These are phyloP conservation scores for Tortrix viridana DNA, from an alignment of 2,888 invertebrate species.

Conservation along the genomic window DNA sequence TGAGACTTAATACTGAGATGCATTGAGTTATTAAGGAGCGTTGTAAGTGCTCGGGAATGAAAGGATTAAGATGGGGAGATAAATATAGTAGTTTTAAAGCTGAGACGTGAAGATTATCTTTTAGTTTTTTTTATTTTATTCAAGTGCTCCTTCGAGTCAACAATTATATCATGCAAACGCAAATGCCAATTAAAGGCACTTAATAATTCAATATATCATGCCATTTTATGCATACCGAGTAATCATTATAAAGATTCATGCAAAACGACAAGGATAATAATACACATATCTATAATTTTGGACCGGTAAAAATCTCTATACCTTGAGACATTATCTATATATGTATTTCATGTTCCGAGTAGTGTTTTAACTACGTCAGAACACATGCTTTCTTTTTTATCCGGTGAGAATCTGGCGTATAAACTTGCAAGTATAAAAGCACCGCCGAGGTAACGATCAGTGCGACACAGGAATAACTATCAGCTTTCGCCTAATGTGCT, in stretches of 20 bases:
- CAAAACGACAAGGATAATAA: conserved; percentile 1
- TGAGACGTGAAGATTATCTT: background rate
- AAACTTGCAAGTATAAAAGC: conserved; percentile 42
- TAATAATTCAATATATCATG: conserved; percentile 19
- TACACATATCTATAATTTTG: background rate
- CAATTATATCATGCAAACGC: conserved; percentile 6
- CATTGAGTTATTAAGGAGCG: conserved; percentile 4
- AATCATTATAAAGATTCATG: conserved; percentile 15
- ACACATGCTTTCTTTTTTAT: conserved; percentile 40
- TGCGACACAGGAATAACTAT: conserved; percentile 40
- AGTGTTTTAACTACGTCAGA: background rate
- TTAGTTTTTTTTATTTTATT: no score
- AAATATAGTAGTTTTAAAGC: background rate
- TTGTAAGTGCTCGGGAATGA: background rate
- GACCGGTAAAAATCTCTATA: background rate
- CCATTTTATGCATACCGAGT: conserved; percentile 13
- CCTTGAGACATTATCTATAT: background rate
- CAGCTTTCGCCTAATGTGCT: conserved; percentile 42
- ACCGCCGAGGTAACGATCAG: conserved; percentile 47
- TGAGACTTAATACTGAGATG: conserved; percentile 14
- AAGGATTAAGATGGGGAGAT: background rate
- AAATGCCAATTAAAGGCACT: conserved; percentile 25
- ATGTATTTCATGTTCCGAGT: no score
- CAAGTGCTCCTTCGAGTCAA: background rate
- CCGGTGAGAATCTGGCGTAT: conserved; percentile 43